Base-by-base conservation (phyloP, 2,888 invertebrate species). In the Sarcophaga carnaria region DNA sequence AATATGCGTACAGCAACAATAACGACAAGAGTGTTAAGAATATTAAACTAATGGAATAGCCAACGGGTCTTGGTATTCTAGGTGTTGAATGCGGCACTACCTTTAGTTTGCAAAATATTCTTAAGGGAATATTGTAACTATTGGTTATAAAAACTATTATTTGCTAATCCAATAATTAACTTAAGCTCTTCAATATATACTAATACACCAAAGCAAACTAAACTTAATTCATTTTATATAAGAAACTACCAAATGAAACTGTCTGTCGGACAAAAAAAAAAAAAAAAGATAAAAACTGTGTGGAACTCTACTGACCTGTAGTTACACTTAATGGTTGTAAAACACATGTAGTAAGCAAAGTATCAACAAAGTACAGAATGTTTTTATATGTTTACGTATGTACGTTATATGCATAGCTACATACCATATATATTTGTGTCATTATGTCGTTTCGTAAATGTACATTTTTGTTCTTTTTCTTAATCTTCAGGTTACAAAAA, bases 91-190 rank as follows among this genome's bases (percentile, higher is more conserved):
- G 12, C 8, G 37, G 37, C 37, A 25, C 22, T 49, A 70, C 20
- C 17, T 67, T 45, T 3, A 67, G 3, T 64, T 11, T 64, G 10
- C n/a, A 20, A 47, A 8, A 66, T 17, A 27, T 75, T 3, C 25
- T 27, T 78, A 10, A 70, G 10, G 49, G 37, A n/a, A 45, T 69
- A 0, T 45, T 37, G 67, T 22, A 67, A 27, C 27, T 59, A 86
- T 83, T 83, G 69, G 74, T 66, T 83, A 81, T 75, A 86, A 83
- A 86, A 86, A 78, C 83, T 77, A 80, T 81, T 80, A 81, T 78
- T 83, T 81, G 74, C 80, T 86, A 86, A 86, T 86, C 86, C 83
- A 83, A 83, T 86, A 86, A 86, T 80, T 81, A 86, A 74, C 83
- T 86, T 47, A 81, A 81, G 27, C 74, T 76, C 69, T 69, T 59